Percentiles rank a stretch among this genome's conserved stretches.
These are phyloP conservation scores for Vidua macroura DNA, from an alignment of 2,113 vertebrate genomes.

Conservation along the genomic window DNA sequence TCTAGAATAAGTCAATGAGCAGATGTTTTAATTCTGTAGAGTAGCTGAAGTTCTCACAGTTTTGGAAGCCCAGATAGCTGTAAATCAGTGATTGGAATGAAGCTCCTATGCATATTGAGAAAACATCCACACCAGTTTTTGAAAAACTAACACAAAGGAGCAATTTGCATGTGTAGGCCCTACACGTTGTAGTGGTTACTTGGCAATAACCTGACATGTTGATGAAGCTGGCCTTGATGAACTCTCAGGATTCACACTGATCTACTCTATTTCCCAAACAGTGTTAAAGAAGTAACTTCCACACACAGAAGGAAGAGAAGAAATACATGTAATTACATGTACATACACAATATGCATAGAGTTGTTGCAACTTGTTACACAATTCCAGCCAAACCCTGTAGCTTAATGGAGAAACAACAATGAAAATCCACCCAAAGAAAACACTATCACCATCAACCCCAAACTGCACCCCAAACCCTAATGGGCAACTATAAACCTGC, in stretches of 20 bases:
- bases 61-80: neutral
- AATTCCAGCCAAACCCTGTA: neutral
- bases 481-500: neutral
- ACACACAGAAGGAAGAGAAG: neutral
- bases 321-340: neutral
- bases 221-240: neutral
- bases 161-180: accelerated
- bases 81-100: neutral
- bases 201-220: neutral
- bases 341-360: accelerated
- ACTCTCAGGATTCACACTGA: neutral
- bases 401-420: neutral
- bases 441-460: neutral
- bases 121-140: neutral
- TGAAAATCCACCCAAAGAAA: neutral
- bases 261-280: neutral
- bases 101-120: neutral
- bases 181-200: accelerated
- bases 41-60: neutral
- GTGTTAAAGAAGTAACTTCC: accelerated
- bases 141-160: neutral
- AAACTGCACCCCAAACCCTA: neutral
- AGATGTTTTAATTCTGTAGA: neutral
- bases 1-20: neutral
- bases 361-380: neutral